Conservation (phyloP, 2,797 vertebrate genomes). For the Hippocampus kuda region DNA sequence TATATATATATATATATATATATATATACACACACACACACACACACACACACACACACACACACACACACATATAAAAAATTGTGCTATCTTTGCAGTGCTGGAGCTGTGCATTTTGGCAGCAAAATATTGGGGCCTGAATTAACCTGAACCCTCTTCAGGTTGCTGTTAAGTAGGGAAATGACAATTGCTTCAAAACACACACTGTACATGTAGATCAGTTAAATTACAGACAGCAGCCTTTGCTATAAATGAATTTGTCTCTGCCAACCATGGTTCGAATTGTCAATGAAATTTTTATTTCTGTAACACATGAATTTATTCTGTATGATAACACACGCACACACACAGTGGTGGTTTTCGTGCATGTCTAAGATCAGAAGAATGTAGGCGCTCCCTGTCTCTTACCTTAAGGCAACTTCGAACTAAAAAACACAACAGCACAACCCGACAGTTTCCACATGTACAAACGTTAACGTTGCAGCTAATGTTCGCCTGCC, state of each 20-base stretch:
- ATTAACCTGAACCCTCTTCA: not conserved
- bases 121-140: not conserved
- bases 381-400: constrained; percentile 45
- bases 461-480: constrained; percentile 1
- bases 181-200: not conserved
- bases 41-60: no score
- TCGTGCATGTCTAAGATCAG: constrained; percentile 47
- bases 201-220: not conserved
- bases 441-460: constrained; percentile 12
- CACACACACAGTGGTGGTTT: constrained; percentile 19
- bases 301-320: not conserved
- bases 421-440: constrained; percentile 31
- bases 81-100: no score
- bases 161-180: not conserved
- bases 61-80: no score
- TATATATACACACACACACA: no score
- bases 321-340: not conserved
- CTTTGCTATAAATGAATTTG: not conserved
- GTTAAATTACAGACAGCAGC: not conserved
- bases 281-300: constrained; percentile 7
- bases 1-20: no score
- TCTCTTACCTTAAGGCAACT: constrained; percentile 48
- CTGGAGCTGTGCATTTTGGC: no score
- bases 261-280: not conserved
- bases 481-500: constrained; percentile 1